These are phyloP conservation scores for Dromococcyx pavoninus DNA, from an alignment of 2,797 vertebrate species.

Conservation along the genomic window DNA sequence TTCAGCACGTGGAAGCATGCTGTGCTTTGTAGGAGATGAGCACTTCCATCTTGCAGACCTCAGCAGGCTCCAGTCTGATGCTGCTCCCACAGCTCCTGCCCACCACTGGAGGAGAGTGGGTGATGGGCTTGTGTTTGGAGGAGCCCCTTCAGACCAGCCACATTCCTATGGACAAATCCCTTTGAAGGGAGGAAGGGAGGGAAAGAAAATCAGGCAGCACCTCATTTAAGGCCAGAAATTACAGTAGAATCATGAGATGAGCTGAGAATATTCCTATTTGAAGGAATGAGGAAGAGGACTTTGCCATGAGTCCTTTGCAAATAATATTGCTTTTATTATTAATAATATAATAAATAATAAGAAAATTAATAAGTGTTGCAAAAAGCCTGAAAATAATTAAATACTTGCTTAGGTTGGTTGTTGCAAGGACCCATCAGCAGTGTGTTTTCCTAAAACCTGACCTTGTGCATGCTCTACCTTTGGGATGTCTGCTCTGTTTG, in stretches of 20 bases:
- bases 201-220: not conserved
- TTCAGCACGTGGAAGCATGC: fast-evolving
- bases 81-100: fast-evolving
- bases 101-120: not conserved
- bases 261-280: not conserved
- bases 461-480: not conserved
- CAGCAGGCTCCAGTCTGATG: not conserved
- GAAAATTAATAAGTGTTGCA: not conserved
- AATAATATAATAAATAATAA: not conserved
- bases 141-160: not conserved
- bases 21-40: not conserved
- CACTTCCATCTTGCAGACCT: not conserved
- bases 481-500: fast-evolving
- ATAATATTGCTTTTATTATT: not conserved
- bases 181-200: not conserved
- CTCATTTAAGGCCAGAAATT: not conserved
- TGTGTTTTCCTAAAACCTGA: not conserved
- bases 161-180: not conserved
- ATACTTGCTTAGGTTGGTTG: not conserved
- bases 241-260: not conserved
- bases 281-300: not conserved
- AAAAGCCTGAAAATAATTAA: not conserved
- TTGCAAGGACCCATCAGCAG: not conserved
- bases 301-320: not conserved
- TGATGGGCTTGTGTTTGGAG: not conserved